phyloP scores from a whole-genome alignment of 2,797 vertebrate species.

The Adelosebastes latens region DNA sequence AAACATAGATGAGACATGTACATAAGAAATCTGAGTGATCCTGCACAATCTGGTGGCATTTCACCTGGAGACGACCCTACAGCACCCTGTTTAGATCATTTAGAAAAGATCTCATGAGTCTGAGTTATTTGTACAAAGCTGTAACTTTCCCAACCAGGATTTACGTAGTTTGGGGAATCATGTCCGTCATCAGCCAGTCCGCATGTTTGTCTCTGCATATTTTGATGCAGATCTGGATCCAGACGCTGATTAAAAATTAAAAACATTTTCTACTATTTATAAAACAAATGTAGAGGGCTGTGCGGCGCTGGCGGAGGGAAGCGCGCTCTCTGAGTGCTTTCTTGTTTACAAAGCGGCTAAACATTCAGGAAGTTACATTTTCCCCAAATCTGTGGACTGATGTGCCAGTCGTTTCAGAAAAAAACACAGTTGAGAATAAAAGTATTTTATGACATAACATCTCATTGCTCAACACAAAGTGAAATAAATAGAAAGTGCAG shows the following conservation, averaged over 20 bases:
- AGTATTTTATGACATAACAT: not conserved
- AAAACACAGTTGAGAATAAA: not conserved
- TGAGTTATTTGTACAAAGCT: not conserved
- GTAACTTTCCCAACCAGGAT: not conserved
- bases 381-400: not conserved
- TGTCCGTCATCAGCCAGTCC: not conserved
- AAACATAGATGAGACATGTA: not conserved
- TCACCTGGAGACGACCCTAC: not conserved
- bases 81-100: not conserved
- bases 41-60: not conserved
- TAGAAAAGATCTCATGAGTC: not conserved
- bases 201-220: not conserved
- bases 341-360: slow-evolving; percentile 29
- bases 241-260: slow-evolving; percentile 24
- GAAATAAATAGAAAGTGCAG: not conserved
- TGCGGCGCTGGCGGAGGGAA: not conserved
- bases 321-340: slow-evolving; percentile 11
- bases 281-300: slow-evolving; percentile 13
- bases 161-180: not conserved
- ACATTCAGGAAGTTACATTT: slow-evolving; percentile 12
- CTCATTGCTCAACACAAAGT: not conserved
- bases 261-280: slow-evolving; percentile 24
- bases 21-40: not conserved
- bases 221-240: slow-evolving; percentile 3
- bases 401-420: not conserved